Conservation (phyloP, 2,797 vertebrate genomes). For the Rhabdophis nuchalis region DNA sequence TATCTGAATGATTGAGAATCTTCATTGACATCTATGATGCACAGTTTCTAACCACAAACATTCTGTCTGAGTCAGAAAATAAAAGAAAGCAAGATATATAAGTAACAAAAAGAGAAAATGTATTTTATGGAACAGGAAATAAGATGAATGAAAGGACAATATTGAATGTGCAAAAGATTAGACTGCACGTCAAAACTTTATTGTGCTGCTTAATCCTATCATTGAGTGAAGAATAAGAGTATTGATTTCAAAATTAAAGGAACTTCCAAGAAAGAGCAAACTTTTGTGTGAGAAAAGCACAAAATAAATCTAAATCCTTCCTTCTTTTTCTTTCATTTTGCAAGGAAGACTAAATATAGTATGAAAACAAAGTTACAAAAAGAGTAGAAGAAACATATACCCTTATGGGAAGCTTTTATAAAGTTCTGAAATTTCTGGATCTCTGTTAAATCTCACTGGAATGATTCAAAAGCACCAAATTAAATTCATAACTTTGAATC, state of each 20-base stretch:
- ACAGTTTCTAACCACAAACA: neutral
- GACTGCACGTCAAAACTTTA: neutral
- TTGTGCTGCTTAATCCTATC: neutral
- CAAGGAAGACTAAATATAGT: neutral
- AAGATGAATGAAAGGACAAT: neutral
- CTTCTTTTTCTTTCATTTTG: neutral
- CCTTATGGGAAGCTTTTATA: neutral
- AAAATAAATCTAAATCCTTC: neutral
- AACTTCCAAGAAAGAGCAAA: neutral
- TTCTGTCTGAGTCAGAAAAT: neutral
- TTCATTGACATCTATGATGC: neutral
- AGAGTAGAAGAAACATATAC: neutral
- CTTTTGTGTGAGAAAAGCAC: neutral
- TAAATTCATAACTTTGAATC: neutral
- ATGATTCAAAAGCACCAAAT: neutral
- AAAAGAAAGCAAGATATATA: neutral
- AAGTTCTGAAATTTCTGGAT: neutral
- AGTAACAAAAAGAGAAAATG: neutral
- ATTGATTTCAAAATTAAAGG: neutral
- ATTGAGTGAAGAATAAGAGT: neutral
- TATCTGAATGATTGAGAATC: neutral
- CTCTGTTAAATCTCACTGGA: neutral
- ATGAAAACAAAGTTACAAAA: neutral
- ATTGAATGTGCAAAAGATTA: neutral
- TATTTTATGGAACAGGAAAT: neutral